These are phyloP conservation scores for Amblyraja radiata DNA, from an alignment of 2,797 vertebrate species.

Conservation along the genomic window DNA sequence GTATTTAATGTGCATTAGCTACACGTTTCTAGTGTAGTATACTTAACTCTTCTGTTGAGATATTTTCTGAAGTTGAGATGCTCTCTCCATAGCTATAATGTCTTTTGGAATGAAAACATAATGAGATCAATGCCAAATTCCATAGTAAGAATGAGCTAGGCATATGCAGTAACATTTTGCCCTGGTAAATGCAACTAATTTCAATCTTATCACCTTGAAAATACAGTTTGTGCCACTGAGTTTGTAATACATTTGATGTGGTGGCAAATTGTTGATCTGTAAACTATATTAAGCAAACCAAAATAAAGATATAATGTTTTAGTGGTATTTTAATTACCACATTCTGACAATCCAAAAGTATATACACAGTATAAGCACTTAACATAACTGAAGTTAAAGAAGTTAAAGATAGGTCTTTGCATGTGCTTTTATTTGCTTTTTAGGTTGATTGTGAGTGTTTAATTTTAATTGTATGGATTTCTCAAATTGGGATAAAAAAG, in stretches of 20 bases:
- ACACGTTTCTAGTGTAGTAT: not conserved
- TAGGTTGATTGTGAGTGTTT: not conserved
- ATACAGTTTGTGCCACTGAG: not conserved
- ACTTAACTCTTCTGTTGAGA: not conserved
- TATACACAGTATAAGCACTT: not conserved
- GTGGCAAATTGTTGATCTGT: not conserved
- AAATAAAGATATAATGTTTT: not conserved
- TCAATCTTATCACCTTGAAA: not conserved
- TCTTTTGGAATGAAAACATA: not conserved
- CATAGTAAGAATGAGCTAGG: not conserved
- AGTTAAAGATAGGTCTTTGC: not conserved
- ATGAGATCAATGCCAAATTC: conserved; percentile 1
- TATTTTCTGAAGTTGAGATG: not conserved
- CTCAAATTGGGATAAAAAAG: not conserved
- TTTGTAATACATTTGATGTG: not conserved
- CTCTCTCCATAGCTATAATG: not conserved
- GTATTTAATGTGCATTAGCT: not conserved
- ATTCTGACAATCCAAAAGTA: not conserved
- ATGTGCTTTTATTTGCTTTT: not conserved
- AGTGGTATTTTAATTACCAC: not conserved
- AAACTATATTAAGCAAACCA: not conserved
- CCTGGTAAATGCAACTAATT: not conserved
- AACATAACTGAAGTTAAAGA: not conserved
- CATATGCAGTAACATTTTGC: not conserved
- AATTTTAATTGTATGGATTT: not conserved